Percentiles rank a stretch among this genome's conserved stretches.
Evolutionary conservation across 2,888 invertebrate species (phyloP).

Genomic region (Pterobdella sp.): DNA sequence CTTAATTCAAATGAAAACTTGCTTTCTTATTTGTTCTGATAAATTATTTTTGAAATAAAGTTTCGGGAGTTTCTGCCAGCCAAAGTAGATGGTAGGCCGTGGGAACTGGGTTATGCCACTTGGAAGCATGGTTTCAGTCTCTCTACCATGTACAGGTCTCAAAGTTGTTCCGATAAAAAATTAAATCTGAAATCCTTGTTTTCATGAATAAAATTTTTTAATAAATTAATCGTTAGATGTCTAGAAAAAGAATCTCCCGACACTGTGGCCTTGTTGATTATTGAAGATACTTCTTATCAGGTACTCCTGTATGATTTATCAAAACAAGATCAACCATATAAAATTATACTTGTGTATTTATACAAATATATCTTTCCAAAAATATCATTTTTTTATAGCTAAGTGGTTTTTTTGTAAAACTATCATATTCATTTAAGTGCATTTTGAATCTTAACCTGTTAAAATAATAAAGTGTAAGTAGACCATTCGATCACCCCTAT

Average conservation of each 20-base stretch:
- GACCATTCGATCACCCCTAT: too few relatives aligned
- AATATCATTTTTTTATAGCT: not conserved
- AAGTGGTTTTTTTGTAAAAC: not conserved
- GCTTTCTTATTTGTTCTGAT: too few relatives aligned
- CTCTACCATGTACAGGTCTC: conserved; percentile 90
- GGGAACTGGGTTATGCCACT: conserved; percentile 90
- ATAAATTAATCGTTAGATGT: not conserved
- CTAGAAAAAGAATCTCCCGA: conserved; percentile 54
- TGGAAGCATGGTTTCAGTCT: conserved; percentile 95
- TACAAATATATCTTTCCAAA: not conserved
- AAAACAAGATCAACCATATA: not conserved
- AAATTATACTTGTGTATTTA: not conserved
- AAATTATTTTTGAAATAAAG: not conserved
- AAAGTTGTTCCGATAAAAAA: conserved; percentile 50
- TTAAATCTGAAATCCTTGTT: too few relatives aligned
- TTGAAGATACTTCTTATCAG: conserved; percentile 87
- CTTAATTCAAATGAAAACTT: too few relatives aligned
- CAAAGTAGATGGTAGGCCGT: conserved; percentile 85
- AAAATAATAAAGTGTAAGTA: too few relatives aligned
- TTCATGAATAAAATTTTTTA: too few relatives aligned
- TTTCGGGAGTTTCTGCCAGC: conserved; percentile 63
- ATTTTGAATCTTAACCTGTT: too few relatives aligned
- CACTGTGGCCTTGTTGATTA: conserved; percentile 82
- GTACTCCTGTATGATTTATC: conserved; percentile 46
- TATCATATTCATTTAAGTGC: too few relatives aligned